Evolutionary conservation across 2,888 invertebrate species (phyloP), one percentile per base, ranked within the genome.

Genomic region (Masnerella sp.): DNA sequence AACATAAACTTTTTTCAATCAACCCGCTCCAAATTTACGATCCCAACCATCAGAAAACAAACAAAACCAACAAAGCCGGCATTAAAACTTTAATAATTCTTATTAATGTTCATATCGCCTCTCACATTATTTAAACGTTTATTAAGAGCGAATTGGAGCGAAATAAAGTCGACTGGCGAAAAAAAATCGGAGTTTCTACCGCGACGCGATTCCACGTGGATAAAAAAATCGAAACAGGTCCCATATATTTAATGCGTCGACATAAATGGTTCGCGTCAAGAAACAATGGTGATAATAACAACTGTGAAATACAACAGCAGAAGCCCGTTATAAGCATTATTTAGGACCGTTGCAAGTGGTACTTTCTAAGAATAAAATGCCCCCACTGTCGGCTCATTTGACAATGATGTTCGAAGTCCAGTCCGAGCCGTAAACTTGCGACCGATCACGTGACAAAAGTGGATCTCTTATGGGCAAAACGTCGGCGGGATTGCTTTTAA

Each of bases 321-420:
- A 34, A 30, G 49, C 58, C 67, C 49, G 67, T 67, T 67, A 67
- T 49, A 34, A 67, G 49, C 42, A 58, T 67, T 59, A 68, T 68
- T 68, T 68, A 59, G 45, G 58, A 38, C 32, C 68, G 59, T 59
- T 51, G 34, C 43, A 25, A 43, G 59, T 36, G 9, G 51, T 45
- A 52, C 68, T 68, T 68, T 68, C 68, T 59, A 59, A 68, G 59
- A 42, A 59, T 68, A 38, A 68, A 51, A 68, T 59, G 2, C 51
- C 52, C 40, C 59, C 51, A 9, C 59, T 17, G 14, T 11, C 0
- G 8, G 15, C 12, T 11, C 58, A 15, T 49, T 58, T 67, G 58
- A 51, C 67, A 58, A 51, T 51, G 51, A 67, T 36, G 40, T 11
- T 47, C 30, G 30, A 38, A 65, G 65, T 56, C 28, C 54, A 32